Evolutionary conservation across 2,113 vertebrate genomes (phyloP), one percentile per base, ranked within the genome.

Genomic region (Halcyon senegalensis): DNA sequence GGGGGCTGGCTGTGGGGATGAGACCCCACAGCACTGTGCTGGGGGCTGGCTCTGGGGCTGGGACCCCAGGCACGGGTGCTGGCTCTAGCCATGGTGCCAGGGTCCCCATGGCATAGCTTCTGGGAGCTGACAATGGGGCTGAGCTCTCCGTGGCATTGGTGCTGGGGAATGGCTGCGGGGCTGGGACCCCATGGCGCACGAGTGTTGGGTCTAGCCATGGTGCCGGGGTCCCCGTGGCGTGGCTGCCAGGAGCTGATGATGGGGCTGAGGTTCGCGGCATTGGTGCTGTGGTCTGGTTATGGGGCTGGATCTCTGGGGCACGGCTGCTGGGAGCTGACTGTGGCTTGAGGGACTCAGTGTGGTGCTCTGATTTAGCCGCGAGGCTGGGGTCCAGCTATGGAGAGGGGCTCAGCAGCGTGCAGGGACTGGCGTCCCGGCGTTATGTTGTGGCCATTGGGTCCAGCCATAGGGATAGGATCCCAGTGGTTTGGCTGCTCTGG

Each of bases 381-480:
- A 30, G 11, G 27, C 63, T 66, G 63, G 63, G 27, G 28, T 66
- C 63, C 63, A 64, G 27, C 70, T 72, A 8, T 13, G 68, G 68
- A 80, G 17, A 7, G 20, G 35, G 44, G 33, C 11, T 66, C 63
- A 21, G 41, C 17, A 43, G 18, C 12, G 55, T 20, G 39, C 1
- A 33, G 43, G 62, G 31, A 33, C 31, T 24, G 53, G 24, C 11
- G 5, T 8, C 44, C 56, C 11, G 21, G 59, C 8, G 4, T 69
- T 35, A 0, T 46, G 50, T 16, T 5, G 1, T 24, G 43, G 56
- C 20, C 21, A 0, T 14, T 10, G 6, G 17, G n/a, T 67, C 53
- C n/a, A 67, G 28, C 51, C 15, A 5, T 28, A 46, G 35, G 23
- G 3, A 24, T 59, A 75, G 17, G 10, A 16, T 64, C 19, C 7